Evolutionary conservation across 1,140 invertebrate genomes (phyloP), one percentile per base, ranked within the genome.

Genomic region (Odontomachus brunneus): DNA sequence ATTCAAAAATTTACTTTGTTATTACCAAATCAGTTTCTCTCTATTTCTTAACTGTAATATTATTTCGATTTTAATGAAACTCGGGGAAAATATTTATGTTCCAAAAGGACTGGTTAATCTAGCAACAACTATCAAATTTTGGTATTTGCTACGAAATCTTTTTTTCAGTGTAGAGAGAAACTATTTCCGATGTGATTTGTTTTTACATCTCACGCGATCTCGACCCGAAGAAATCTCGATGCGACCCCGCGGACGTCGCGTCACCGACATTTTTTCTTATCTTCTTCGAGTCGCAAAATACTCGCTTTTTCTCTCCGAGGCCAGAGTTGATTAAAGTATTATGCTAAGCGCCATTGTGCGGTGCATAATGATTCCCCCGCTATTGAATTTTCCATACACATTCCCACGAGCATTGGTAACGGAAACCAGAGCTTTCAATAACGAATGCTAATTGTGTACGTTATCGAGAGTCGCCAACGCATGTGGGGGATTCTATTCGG

Each of bases 381-480:
- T 63, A 75, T 75, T 75, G 73, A 75, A 75, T 75, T 75, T 63
- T 75, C 60, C 26, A 65, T 75, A 19, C n/a, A 19, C 3, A 17
- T n/a, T 73, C 44, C 33, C 55, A 26, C 57, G 59, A n/a, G 14
- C 11, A 22, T 22, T 49, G 38, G 4, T 60, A 51, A 33, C n/a
- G n/a, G 59, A 75, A 44, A 29, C 24, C 26, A 22, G n/a, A 12
- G 44, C 44, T 59, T 75, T 75, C 44, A 51, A 63, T 75, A 63
- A 74, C 33, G 22, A 60, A 75, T 75, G 73, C 59, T 75, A 75
- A 75, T 75, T 75, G 72, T 75, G 72, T 75, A 63, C 38, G 72
- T 75, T 75, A 62, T 75, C 29, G 73, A 48, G 24, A 75, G n/a
- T n/a, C 7, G 44, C n/a, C n/a, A n/a, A n/a, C 29, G 22, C 44